Conservation (phyloP, 2,888 invertebrate species). For the Tetheella fluctuosa region DNA sequence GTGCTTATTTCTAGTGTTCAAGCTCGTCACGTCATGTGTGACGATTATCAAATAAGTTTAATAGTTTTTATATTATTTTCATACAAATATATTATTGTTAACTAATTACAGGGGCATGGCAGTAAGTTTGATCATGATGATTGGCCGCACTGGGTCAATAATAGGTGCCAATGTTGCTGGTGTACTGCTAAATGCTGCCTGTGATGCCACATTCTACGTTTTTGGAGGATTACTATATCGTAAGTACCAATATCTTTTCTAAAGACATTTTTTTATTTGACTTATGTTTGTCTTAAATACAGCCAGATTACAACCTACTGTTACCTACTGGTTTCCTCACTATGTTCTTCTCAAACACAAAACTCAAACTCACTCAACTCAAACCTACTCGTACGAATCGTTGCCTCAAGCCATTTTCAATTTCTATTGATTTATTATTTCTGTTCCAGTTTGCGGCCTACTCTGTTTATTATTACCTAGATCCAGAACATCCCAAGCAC, state of each 20-base stretch:
- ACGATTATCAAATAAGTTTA: no score
- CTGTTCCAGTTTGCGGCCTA: slow-evolving; percentile 10
- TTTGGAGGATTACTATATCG: slow-evolving; percentile 55
- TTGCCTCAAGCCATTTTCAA: no score
- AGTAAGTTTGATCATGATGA: slow-evolving; percentile 72
- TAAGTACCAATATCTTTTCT: background rate
- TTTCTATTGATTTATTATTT: background rate
- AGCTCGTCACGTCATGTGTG: no score
- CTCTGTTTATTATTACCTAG: slow-evolving; percentile 9
- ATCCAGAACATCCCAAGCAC: background rate
- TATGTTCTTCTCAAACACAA: no score
- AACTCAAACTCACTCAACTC: no score
- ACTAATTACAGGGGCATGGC: slow-evolving; percentile 65
- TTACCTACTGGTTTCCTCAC: no score
- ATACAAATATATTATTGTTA: background rate
- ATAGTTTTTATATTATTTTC: background rate
- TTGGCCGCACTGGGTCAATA: slow-evolving; percentile 80
- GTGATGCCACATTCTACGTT: slow-evolving; percentile 75
- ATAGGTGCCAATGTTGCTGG: slow-evolving; percentile 79
- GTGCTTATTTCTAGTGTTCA: no score
- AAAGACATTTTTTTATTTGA: no score
- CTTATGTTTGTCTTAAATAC: no score
- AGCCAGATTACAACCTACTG: no score
- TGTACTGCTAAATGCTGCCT: slow-evolving; percentile 75
- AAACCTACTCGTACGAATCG: no score